Base-by-base conservation (phyloP, 2,888 invertebrate species). In the Brachyopa scutellaris region DNA sequence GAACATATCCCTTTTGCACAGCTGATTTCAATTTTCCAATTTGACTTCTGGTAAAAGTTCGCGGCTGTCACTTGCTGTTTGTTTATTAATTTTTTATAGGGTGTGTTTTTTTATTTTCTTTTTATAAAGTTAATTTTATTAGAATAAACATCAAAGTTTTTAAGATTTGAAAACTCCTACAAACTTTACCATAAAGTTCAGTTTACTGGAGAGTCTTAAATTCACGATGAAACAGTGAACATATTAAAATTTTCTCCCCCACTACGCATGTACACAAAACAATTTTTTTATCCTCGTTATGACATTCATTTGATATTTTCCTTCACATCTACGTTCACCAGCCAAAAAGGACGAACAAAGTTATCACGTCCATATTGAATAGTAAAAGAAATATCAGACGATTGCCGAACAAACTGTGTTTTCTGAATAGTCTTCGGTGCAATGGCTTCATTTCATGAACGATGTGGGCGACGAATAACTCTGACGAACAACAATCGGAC, bases 381-480 rank as follows among this genome's bases (percentile, higher is more conserved):
- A 51, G n/a, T 19, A 33, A 26, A 31, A 40, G n/a, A 19, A 53
- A 31, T 61, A 8, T 33, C 15, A 21, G 4, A 3, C 13, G 15
- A 8, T 40, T 23, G 9, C 13, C 8, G 11, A 38, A 47, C 73
- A 61, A 73, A 79, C 40, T 21, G 23, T 38, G 31, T 31, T n/a
- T 6, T 1, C 29, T 38, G 9, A 47, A 38, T 23, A 33, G 3
- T 49, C 3, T 23, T 7, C 42, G 9, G 61, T 5, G 47, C 47
- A 57, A 82, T 82, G 82, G 64, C 82, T 66, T 91, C 92, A 86
- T 96, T 96, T 90, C 95, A 95, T 91, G 93, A 93, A 88, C 93
- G 95, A 88, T 96, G 96, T 90, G 97, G 97, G 72, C 95, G 95
- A 86, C 93, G 96, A 86, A 95, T 98, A 85, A 95, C 95, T 85